Conservation (phyloP, 1,140 invertebrate genomes). For the Thaumatotibia leucotreta region DNA sequence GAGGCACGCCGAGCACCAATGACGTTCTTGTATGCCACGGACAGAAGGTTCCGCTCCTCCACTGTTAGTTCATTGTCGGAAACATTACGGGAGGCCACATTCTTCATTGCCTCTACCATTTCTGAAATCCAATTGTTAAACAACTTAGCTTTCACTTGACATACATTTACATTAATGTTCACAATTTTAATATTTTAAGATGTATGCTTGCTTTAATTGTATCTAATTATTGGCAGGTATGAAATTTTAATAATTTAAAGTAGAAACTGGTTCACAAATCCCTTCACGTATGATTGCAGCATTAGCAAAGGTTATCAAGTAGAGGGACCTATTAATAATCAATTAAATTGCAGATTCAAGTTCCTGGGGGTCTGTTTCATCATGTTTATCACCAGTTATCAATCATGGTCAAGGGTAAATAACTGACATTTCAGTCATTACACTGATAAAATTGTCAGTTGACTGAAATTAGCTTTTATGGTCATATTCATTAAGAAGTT, state of each 20-base stretch:
- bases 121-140: constrained; percentile 78
- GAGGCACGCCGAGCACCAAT: constrained; percentile 97
- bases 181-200: background rate
- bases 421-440: background rate
- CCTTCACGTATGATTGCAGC: background rate
- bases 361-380: constrained; percentile 15
- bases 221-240: background rate
- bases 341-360: background rate
- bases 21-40: constrained; percentile 99
- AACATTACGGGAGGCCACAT: constrained; percentile 95
- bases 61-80: constrained; percentile 87
- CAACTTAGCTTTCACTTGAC: background rate
- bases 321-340: background rate
- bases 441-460: background rate
- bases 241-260: background rate
- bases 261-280: background rate
- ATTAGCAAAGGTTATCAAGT: background rate
- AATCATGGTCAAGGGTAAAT: background rate
- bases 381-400: background rate
- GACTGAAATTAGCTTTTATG: background rate
- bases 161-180: background rate
- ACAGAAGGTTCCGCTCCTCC: constrained; percentile 97
- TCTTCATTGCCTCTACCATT: constrained; percentile 98
- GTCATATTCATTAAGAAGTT: background rate
- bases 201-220: background rate